phyloP scores from a whole-genome alignment of 2,113 vertebrate species.

The Myotis yumanensis region DNA sequence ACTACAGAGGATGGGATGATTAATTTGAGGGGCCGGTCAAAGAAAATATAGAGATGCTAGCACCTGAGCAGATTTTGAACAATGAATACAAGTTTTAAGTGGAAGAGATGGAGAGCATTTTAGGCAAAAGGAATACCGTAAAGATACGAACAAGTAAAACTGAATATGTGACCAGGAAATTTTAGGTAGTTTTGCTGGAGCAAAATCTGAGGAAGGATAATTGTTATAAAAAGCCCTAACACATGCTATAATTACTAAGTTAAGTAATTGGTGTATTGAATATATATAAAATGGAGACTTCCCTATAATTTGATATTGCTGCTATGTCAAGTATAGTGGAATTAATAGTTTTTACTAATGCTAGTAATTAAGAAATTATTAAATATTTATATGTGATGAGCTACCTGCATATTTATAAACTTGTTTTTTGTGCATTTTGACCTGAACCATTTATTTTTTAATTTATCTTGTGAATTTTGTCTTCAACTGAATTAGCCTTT shows the following conservation, averaged over 20 bases:
- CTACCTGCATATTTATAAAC: background rate
- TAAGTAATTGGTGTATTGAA: background rate
- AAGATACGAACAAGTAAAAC: constrained; percentile 11
- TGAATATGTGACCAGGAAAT: background rate
- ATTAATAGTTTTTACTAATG: constrained; percentile 44
- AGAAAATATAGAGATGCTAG: background rate
- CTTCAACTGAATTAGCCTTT: constrained; percentile 3
- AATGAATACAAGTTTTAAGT: constrained; percentile 11
- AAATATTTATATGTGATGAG: background rate
- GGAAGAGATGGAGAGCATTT: background rate
- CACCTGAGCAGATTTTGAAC: constrained; percentile 3
- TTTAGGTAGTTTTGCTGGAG: background rate
- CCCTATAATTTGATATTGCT: background rate
- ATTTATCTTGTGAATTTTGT: constrained; percentile 24
- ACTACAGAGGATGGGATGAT: background rate
- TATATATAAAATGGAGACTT: constrained; percentile 20
- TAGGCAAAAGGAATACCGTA: background rate
- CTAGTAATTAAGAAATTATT: constrained; percentile 9
- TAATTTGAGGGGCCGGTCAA: background rate
- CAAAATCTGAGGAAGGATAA: background rate
- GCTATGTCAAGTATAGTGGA: background rate
- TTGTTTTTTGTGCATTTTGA: constrained; percentile 23
- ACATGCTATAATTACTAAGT: background rate
- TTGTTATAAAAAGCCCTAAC: background rate
- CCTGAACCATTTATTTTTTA: background rate